phyloP scores from a whole-genome alignment of 2,797 vertebrate species.

The Balearica regulorum region DNA sequence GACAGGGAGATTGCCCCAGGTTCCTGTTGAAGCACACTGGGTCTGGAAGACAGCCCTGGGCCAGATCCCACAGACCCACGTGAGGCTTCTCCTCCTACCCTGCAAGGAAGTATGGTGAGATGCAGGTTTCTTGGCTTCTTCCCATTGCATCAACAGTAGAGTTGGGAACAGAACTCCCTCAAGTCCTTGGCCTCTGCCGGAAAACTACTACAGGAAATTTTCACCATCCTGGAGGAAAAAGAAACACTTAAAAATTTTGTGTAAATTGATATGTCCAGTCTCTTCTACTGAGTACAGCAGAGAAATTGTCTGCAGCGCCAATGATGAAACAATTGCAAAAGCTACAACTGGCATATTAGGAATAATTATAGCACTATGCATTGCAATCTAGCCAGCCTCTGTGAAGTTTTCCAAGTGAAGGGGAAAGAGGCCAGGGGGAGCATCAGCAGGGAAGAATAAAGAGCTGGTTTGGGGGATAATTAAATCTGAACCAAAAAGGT shows the following conservation, averaged over 20 bases:
- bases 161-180: not conserved
- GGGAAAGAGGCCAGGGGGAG: not conserved
- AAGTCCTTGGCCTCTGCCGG: not conserved
- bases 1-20: not conserved
- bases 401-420: not conserved
- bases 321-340: not conserved
- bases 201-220: not conserved
- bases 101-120: not conserved
- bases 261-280: not conserved
- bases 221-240: not conserved
- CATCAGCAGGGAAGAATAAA: conserved; percentile 23
- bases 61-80: not conserved
- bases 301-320: not conserved
- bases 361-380: not conserved
- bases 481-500: conserved; percentile 44
- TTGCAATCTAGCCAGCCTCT: not conserved
- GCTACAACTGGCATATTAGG: not conserved
- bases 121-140: not conserved
- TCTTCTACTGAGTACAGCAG: not conserved
- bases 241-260: not conserved
- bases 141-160: not conserved
- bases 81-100: not conserved
- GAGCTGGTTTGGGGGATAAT: conserved; percentile 1
- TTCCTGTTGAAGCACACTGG: not conserved
- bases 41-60: not conserved